Conservation (phyloP, 2,888 invertebrate species). For the Aelia acuminata region DNA sequence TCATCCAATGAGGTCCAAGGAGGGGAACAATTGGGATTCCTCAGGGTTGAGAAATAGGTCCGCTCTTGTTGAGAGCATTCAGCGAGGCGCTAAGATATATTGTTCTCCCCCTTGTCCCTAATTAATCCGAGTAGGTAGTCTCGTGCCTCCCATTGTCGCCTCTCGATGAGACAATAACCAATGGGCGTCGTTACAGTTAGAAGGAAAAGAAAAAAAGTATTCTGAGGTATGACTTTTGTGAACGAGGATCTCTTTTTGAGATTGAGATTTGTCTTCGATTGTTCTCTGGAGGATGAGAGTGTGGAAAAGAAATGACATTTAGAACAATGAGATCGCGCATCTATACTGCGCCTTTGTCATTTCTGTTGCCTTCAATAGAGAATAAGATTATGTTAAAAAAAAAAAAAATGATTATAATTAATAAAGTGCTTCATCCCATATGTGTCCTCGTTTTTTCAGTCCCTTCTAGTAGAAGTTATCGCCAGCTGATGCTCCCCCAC, state of each 20-base stretch:
- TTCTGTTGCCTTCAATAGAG: neutral
- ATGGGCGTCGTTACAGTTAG: slow-evolving; percentile 15
- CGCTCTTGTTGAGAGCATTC: neutral
- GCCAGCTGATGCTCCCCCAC: too few species aligned
- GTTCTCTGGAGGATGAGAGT: neutral
- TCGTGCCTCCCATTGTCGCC: neutral
- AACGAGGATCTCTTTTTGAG: neutral
- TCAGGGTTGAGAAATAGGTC: slow-evolving; percentile 24
- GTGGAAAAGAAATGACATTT: neutral
- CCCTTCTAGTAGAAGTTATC: too few species aligned
- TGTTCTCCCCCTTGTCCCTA: neutral
- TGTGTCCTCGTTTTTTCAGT: too few species aligned
- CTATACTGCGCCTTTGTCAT: neutral
- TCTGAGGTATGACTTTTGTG: neutral
- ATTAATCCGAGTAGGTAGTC: neutral
- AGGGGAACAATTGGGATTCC: slow-evolving; percentile 7
- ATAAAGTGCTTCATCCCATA: too few species aligned
- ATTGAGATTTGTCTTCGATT: neutral
- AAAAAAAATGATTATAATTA: too few species aligned
- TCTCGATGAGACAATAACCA: slow-evolving; percentile 11
- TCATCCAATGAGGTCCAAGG: neutral
- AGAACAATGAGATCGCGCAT: neutral
- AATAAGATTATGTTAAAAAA: too few species aligned
- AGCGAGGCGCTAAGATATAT: neutral
- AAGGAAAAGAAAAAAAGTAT: neutral